Base-by-base conservation (phyloP, 2,888 invertebrate species). In the Melieria picta region DNA sequence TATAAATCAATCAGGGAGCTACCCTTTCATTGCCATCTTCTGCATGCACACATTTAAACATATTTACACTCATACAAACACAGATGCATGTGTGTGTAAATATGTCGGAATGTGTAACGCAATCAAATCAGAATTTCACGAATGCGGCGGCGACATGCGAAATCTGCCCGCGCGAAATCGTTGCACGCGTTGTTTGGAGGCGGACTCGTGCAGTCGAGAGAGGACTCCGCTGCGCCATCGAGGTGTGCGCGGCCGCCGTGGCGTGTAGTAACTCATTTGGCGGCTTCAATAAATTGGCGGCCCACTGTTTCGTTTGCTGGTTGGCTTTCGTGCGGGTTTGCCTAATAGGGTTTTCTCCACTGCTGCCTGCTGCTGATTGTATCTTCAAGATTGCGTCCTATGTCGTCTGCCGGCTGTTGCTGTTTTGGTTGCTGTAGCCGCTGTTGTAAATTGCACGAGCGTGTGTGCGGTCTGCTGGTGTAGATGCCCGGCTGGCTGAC, bases 261-360 rank as follows among this genome's bases (percentile, higher is more conserved):
- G 30, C 30, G 30, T 30, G 30, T 43, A 43, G 43, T 62, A 62
- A 45, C 62, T 62, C 11, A 46, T 16, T 62, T 62, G 45, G 62
- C 62, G 62, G 62, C 62, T 62, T 62, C 45, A 62, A 62, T 62
- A 62, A 62, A 62, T 62, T 62, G 30, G 30, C 30, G 30, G 30
- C 30, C 30, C 30, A 30, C 30, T 30, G 30, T 30, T 62, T 46
- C 62, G 11, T 46, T 11, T 62, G 62, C 16, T 62, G 62, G 11
- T 46, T 30, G 30, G 30, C 30, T 1, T 30, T 30, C 30, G 30
- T 30, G 30, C 30, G 30, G 62, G 4, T 62, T 46, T 62, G 42
- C 11, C 45, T 62, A 52, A 52, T 52, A 52, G 52, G 11, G 42
- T 61, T 61, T 61, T 45, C 45, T 43, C 30, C 45, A 11, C 42